Conservation (phyloP, 1,140 invertebrate species). For the Anastrepha ludens region DNA sequence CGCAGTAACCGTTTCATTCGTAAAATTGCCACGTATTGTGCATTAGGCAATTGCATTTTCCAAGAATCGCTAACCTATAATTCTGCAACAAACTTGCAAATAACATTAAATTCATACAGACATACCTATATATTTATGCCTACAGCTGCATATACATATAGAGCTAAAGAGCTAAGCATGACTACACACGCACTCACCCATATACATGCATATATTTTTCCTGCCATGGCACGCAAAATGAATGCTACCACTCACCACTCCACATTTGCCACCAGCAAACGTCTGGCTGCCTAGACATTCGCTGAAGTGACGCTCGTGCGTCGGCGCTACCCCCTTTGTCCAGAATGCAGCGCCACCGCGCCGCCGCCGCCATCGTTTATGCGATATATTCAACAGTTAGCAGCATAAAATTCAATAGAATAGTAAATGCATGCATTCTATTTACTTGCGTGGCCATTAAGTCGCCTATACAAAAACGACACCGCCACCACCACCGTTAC, state of each 20-base stretch:
- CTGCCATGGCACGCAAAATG: too few species aligned
- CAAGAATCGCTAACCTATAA: not conserved
- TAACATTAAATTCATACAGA: not conserved
- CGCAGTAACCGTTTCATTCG: not conserved
- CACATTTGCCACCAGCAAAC: not conserved
- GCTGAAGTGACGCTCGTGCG: not conserved
- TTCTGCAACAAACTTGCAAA: not conserved
- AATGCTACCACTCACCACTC: not conserved
- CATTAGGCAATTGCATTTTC: slow-evolving; percentile 8
- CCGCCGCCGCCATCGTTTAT: not conserved
- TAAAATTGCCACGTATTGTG: not conserved
- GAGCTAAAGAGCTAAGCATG: not conserved
- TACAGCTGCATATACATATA: not conserved
- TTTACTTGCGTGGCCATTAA: slow-evolving; percentile 7
- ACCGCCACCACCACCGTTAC: not conserved
- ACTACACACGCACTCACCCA: not conserved
- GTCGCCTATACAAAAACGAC: not conserved
- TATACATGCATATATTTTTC: too few species aligned
- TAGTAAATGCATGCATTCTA: not conserved
- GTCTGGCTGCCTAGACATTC: not conserved
- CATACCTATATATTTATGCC: not conserved
- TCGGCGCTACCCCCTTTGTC: not conserved
- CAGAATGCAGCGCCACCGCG: not conserved
- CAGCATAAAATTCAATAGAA: slow-evolving; percentile 38
- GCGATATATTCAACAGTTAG: slow-evolving; percentile 26